Conservation (phyloP, 2,113 vertebrate species). For the Anguilla japonica region DNA sequence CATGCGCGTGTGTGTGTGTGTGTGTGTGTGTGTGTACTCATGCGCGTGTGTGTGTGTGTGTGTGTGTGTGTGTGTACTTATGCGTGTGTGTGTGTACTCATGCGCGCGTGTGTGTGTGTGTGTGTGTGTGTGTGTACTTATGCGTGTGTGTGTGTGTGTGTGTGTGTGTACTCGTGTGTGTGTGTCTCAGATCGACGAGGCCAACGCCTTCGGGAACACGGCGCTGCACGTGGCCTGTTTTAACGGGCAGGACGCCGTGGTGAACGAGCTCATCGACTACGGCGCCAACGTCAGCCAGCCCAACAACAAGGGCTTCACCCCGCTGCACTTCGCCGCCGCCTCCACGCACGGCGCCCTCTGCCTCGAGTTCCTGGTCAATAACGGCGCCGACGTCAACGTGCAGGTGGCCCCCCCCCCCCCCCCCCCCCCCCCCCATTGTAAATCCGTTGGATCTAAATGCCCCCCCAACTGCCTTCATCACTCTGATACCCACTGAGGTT, state of each 20-base stretch:
- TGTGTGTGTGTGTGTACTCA: neutral
- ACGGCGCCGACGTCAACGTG: conserved; percentile 90
- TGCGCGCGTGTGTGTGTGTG: neutral
- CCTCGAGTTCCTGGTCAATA: conserved; percentile 92
- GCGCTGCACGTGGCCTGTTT: conserved; percentile 93
- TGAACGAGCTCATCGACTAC: conserved; percentile 91
- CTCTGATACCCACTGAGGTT: too few species aligned
- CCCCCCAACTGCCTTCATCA: neutral
- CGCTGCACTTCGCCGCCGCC: conserved; percentile 92
- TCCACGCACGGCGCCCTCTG: conserved; percentile 92
- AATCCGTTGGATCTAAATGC: neutral
- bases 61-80: neutral
- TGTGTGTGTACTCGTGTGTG: neutral
- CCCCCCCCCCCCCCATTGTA: neutral
- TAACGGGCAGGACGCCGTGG: conserved; percentile 91
- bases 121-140: neutral
- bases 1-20: neutral
- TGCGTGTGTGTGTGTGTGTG: neutral
- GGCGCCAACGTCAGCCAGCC: conserved; percentile 94
- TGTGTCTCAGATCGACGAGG: conserved; percentile 84
- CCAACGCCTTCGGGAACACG: conserved; percentile 92
- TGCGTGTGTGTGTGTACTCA: neutral
- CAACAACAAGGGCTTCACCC: conserved; percentile 93
- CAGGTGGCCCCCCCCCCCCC: conserved; percentile 72
- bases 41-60: neutral